Evolutionary conservation across 2,797 vertebrate species (phyloP), one percentile per base, ranked within the genome.

Genomic region (Sphenopsis melanotis): DNA sequence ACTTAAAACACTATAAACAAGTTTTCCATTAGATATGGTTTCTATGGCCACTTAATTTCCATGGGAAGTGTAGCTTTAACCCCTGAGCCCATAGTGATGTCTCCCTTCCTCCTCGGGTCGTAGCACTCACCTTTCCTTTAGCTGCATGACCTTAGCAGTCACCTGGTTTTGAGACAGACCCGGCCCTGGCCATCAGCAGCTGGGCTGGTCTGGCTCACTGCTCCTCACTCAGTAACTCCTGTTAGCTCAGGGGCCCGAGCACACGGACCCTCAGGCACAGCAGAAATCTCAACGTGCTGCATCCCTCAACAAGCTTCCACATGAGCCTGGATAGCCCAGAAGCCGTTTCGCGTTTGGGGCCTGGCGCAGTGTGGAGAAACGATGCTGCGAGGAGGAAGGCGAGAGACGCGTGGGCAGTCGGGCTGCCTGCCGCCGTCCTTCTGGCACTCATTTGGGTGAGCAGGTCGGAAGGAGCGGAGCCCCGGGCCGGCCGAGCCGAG

Each of bases 321-420:
- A 6, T 13, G 41, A 13, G 20, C 23, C 23, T 2, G 6, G 59
- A 36, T 12, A 11, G 17, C 26, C 9, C 30, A 11, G 44, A n/a
- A 76, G 26, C 36, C 0, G 0, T 12, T 68, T 47, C 21, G 1
- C 14, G 4, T 14, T 1, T 32, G 36, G 39, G 34, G 53, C 7
- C 8, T 0, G 12, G 11, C 27, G 22, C 3, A 0, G 3, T 4
- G 6, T 2, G 1, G 3, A 13, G 47, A 44, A 63, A n/a, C 0
- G 18, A 15, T 20, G 37, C 41, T 23, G 26, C 2, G 56, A 70
- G 64, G 42, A 39, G 16, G 29, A 41, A 15, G 3, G 1, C 1
- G 2, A 23, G 39, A 36, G 46, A 19, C 18, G 18, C 0, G 4
- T 3, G 8, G 52, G 60, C 27, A 30, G 68, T 3, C n/a, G 8